Conservation (phyloP, 2,888 invertebrate genomes). For the Chydorus sphaericus region DNA sequence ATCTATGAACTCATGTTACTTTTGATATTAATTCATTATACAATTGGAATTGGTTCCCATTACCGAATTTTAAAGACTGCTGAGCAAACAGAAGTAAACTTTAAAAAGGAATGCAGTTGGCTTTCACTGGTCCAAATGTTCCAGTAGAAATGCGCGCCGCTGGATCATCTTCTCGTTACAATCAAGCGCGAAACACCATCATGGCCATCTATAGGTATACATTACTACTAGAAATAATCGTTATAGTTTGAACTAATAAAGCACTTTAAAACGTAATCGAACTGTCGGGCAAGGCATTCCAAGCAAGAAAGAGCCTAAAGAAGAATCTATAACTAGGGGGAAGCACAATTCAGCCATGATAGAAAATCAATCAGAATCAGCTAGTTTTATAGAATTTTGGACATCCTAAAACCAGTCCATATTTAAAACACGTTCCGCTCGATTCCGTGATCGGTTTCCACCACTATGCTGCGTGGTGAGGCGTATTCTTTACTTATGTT, state of each 20-base stretch:
- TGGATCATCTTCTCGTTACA: too few species aligned
- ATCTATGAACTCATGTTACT: not conserved
- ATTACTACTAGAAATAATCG: not conserved
- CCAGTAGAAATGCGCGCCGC: slow-evolving; percentile 18
- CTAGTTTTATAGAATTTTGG: not conserved
- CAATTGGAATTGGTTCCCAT: slow-evolving; percentile 26
- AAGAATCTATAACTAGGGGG: not conserved
- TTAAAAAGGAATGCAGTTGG: slow-evolving; percentile 31
- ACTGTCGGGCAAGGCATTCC: not conserved
- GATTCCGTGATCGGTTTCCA: slow-evolving; percentile 42
- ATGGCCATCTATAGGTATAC: too few species aligned
- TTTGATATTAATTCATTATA: not conserved
- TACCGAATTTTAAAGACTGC: slow-evolving; percentile 34
- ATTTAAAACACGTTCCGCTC: slow-evolving; percentile 46
- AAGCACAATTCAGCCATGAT: not conserved
- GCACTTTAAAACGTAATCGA: not conserved
- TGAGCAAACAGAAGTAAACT: slow-evolving; percentile 34
- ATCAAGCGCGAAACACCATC: too few species aligned
- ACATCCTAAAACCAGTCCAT: too few species aligned
- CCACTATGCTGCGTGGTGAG: slow-evolving; percentile 42
- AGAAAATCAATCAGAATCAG: not conserved
- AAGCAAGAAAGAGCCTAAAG: not conserved
- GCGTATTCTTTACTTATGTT: slow-evolving; percentile 39
- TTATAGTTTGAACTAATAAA: not conserved
- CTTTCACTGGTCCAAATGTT: slow-evolving; percentile 23